A percentile compares a stretch with the other conserved stretches of the same genome.
phyloP scores from a whole-genome alignment of 2,113 vertebrate species.

The Patagioenas fasciata region DNA sequence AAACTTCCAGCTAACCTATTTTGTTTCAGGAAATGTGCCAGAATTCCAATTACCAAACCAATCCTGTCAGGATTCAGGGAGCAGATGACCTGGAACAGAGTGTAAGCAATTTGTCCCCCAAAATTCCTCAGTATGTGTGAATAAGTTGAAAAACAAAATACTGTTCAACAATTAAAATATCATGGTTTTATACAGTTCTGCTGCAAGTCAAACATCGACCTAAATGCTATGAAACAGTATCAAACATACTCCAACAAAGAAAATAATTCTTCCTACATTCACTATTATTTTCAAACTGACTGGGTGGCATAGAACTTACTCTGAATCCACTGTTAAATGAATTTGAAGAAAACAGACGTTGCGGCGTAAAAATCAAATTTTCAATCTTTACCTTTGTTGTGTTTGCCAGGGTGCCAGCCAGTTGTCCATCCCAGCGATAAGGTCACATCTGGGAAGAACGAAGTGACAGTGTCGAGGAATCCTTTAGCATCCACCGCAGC shows the following conservation, averaged over 20 bases:
- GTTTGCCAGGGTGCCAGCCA: conserved; percentile 74
- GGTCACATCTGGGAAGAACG: conserved; percentile 74
- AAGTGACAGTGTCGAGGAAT: conserved; percentile 77
- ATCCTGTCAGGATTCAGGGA: background rate
- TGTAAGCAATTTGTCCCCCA: fast-evolving
- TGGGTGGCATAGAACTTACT: background rate
- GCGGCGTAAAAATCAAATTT: background rate
- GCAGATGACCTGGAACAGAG: background rate
- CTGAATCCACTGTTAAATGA: background rate
- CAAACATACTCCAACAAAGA: background rate
- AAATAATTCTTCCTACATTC: background rate
- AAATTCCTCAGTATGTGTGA: too few relatives aligned
- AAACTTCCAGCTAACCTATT: background rate
- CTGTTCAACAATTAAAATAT: background rate
- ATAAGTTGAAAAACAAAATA: background rate
- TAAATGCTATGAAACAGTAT: background rate
- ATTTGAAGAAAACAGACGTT: background rate
- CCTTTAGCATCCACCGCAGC: conserved; percentile 69
- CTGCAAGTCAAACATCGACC: background rate
- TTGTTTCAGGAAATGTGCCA: fast-evolving
- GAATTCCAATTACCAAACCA: fast-evolving
- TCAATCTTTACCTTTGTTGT: conserved; percentile 79
- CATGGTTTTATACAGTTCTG: background rate
- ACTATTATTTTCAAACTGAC: background rate
- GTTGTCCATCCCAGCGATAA: conserved; percentile 93